Evolutionary conservation across 2,888 invertebrate genomes (phyloP).

Genomic region (Tachina grossa): DNA sequence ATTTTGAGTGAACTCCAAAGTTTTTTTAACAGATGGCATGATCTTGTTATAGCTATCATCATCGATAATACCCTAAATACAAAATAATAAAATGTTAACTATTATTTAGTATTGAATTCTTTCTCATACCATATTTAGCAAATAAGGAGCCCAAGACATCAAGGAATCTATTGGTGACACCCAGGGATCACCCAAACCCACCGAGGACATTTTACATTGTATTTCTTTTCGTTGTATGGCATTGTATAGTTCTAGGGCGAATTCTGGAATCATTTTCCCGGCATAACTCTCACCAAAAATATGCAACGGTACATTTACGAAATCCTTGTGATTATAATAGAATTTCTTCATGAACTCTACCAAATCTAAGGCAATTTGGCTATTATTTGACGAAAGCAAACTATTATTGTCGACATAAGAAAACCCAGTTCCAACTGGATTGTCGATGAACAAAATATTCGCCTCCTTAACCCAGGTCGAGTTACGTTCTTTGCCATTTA

Average conservation of each 20-base stretch:
- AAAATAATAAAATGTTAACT: background rate
- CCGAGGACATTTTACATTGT: slow-evolving; percentile 88
- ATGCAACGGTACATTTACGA: slow-evolving; percentile 89
- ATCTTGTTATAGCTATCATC: slow-evolving; percentile 86
- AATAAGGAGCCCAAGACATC: slow-evolving; percentile 91
- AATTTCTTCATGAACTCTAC: slow-evolving; percentile 88
- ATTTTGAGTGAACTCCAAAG: slow-evolving; percentile 84
- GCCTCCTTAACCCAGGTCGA: slow-evolving; percentile 90
- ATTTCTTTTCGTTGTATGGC: slow-evolving; percentile 86
- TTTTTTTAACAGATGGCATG: slow-evolving; percentile 84
- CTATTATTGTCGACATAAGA: slow-evolving; percentile 88
- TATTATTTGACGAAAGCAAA: slow-evolving; percentile 84
- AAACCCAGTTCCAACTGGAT: slow-evolving; percentile 94
- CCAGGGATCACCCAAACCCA: slow-evolving; percentile 95
- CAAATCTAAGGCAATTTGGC: slow-evolving; percentile 89
- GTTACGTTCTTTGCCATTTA: slow-evolving; percentile 87
- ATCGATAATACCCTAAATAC: slow-evolving; percentile 87
- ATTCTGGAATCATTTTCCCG: slow-evolving; percentile 95
- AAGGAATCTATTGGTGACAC: slow-evolving; percentile 93
- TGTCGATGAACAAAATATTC: slow-evolving; percentile 95
- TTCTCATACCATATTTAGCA: slow-evolving; percentile 86
- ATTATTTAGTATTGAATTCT: background rate
- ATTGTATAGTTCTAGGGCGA: slow-evolving; percentile 85
- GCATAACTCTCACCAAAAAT: slow-evolving; percentile 96
- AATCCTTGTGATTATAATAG: slow-evolving; percentile 87